Conservation (phyloP, 2,113 vertebrate species). For the Boulengeromyrus knoepffleri region DNA sequence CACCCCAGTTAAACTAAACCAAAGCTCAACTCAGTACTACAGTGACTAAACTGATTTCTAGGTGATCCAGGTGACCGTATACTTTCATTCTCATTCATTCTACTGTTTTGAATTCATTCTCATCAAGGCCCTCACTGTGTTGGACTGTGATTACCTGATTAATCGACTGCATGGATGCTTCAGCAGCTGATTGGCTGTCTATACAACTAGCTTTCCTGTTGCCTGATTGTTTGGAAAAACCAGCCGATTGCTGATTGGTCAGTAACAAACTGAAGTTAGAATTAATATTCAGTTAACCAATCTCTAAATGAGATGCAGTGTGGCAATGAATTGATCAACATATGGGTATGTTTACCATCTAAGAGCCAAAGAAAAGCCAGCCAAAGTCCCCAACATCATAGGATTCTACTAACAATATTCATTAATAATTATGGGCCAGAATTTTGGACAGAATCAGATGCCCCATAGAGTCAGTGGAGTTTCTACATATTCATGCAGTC, state of each 20-base stretch:
- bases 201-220: neutral
- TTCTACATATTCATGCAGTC: neutral
- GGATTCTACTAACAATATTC: neutral
- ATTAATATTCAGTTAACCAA: neutral
- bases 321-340: neutral
- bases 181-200: neutral
- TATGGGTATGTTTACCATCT: neutral
- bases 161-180: neutral
- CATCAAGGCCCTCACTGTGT: neutral
- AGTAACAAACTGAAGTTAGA: neutral
- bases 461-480: neutral
- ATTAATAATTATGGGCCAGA: neutral
- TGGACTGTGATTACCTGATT: neutral
- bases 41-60: no score
- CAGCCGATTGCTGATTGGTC: neutral
- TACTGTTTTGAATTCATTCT: neutral
- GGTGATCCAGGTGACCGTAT: no score
- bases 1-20: no score
- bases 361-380: neutral
- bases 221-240: neutral
- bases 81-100: neutral
- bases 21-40: no score
- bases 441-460: neutral
- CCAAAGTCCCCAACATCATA: neutral
- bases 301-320: neutral